These are phyloP conservation scores for Vespertilio murinus DNA, from an alignment of 2,797 vertebrate species.

Conservation along the genomic window DNA sequence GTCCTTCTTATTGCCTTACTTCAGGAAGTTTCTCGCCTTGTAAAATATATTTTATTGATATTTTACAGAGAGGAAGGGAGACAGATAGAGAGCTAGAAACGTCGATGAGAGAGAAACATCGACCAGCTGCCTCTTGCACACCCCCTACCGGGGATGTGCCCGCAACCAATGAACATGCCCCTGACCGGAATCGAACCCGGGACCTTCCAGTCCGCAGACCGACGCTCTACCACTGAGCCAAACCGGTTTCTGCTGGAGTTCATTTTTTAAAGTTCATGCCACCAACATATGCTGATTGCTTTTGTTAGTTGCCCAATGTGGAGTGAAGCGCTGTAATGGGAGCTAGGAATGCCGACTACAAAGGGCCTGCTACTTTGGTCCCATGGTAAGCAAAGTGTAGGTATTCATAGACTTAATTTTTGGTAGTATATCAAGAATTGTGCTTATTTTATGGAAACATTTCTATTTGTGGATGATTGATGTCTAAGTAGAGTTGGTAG, in stretches of 20 bases:
- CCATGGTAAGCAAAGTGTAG: neutral
- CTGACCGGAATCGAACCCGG: too few relatives aligned
- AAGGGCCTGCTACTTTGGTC: neutral
- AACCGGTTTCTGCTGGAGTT: too few relatives aligned
- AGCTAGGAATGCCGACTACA: neutral
- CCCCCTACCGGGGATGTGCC: too few relatives aligned
- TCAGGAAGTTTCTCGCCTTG: neutral
- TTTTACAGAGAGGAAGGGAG: too few relatives aligned
- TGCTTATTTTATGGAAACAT: neutral
- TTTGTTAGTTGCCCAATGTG: neutral
- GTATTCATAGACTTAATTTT: neutral
- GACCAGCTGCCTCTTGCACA: too few relatives aligned
- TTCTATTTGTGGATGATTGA: neutral
- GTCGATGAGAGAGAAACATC: too few relatives aligned
- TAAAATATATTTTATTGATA: too few relatives aligned
- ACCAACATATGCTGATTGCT: neutral
- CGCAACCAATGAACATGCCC: too few relatives aligned
- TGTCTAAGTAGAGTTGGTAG: neutral
- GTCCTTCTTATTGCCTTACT: neutral
- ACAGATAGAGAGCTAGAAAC: too few relatives aligned
- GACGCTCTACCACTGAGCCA: too few relatives aligned
- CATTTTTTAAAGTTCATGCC: neutral
- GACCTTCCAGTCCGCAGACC: too few relatives aligned
- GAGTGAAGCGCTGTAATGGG: neutral
- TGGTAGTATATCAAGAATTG: neutral